phyloP scores from a whole-genome alignment of 1,140 invertebrate species.

The Thaumatotibia leucotreta region DNA sequence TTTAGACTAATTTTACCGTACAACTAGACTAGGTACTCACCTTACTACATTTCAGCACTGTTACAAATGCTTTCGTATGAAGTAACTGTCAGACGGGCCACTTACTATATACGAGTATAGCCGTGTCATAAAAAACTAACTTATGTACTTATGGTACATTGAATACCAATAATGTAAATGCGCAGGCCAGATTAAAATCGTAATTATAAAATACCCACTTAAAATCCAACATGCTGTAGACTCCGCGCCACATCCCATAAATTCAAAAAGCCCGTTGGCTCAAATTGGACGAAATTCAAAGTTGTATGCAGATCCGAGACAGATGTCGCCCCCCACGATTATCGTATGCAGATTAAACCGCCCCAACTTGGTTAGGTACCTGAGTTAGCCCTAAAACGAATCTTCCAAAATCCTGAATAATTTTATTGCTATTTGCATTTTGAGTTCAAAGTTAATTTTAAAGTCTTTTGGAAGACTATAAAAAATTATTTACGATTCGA shows the following conservation, averaged over 20 bases:
- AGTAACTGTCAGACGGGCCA: no score
- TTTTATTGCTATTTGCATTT: neutral
- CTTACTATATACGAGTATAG: no score
- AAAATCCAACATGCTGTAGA: conserved; percentile 41
- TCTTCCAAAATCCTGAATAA: conserved; percentile 8
- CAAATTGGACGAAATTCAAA: conserved; percentile 63
- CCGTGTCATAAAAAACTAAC: no score
- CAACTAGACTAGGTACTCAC: no score
- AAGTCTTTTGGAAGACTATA: neutral
- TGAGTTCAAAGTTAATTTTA: neutral
- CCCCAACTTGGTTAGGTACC: conserved; percentile 10
- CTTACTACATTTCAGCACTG: no score
- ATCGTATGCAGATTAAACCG: conserved; percentile 63
- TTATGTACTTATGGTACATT: neutral
- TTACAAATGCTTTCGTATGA: no score
- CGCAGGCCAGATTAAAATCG: no score
- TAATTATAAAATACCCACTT: neutral
- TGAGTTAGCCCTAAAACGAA: conserved; percentile 15
- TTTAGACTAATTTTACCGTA: no score
- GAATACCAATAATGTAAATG: no score
- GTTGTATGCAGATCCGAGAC: conserved; percentile 56
- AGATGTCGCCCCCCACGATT: conserved; percentile 63
- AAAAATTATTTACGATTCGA: neutral
- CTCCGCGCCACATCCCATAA: conserved; percentile 37
- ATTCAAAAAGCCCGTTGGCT: conserved; percentile 51